phyloP scores from a whole-genome alignment of 2,888 invertebrate genomes.

The Drosophila seclusa region DNA sequence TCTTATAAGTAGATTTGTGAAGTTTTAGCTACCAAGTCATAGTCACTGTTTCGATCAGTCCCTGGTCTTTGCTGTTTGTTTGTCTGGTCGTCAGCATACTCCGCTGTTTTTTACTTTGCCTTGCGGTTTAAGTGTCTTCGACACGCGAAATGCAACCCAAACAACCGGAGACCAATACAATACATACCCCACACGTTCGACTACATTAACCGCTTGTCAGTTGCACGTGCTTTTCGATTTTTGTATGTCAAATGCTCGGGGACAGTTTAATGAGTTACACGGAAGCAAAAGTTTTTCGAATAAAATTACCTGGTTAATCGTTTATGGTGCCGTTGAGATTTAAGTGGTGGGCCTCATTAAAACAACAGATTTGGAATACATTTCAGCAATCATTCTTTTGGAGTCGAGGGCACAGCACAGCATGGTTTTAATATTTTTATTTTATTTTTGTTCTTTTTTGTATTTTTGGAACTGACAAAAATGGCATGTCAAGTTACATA shows the following conservation, averaged over 20 bases:
- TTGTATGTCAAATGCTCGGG: constrained; percentile 61
- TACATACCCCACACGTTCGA: constrained; percentile 2
- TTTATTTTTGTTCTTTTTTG: neutral
- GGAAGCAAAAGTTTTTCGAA: constrained; percentile 34
- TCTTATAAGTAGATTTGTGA: neutral
- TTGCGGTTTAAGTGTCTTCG: constrained; percentile 79
- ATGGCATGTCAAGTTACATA: constrained; percentile 54
- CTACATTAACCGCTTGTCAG: constrained; percentile 50
- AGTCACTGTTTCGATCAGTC: constrained; percentile 19
- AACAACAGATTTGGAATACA: constrained; percentile 47
- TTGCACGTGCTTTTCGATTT: constrained; percentile 63
- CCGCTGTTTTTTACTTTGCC: constrained; percentile 31
- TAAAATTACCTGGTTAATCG: constrained; percentile 55
- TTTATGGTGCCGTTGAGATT: constrained; percentile 60
- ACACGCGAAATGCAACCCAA: constrained; percentile 77
- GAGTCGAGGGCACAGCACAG: neutral
- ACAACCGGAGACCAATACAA: constrained; percentile 20
- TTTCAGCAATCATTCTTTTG: constrained; percentile 37
- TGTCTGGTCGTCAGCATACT: constrained; percentile 30
- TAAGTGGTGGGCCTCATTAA: constrained; percentile 59
- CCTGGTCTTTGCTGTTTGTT: constrained; percentile 46
- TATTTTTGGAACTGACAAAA: constrained; percentile 31
- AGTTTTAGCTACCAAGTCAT: neutral
- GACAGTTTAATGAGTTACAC: constrained; percentile 70
- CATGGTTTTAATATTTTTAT: constrained; percentile 15